Base-by-base conservation (phyloP, 2,113 vertebrate genomes). In the Indri indri region DNA sequence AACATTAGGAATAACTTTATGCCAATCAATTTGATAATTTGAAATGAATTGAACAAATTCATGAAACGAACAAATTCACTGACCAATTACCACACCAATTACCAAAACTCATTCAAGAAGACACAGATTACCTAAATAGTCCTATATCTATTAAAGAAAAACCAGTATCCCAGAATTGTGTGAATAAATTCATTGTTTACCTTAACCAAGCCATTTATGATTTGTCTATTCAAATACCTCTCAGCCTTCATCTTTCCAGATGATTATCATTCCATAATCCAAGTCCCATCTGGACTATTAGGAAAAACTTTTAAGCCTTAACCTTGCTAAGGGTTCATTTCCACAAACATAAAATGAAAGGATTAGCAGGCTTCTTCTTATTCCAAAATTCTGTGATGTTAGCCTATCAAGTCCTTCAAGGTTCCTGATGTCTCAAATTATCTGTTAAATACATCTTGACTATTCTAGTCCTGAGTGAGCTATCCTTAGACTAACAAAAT, bases 261-360 rank as follows among this genome's bases (percentile, higher is more conserved):
- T 68, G 6, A 66, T 74, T 85, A 89, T 70, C 63, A 54, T 71
- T 73, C 59, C 63, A 74, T 71, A 89, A 73, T 47, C 84, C 81
- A 88, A 88, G 20, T 70, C 25, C 54, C 42, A 85, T 16, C 20
- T 54, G 30, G 30, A 47, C 18, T 74, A 80, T 66, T 57, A 81
- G 25, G 66, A 61, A 73, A 71, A 94, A 77, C 12, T 76, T 87
- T 81, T 54, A 87, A 88, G 18, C 16, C 34, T 79, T 91, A 91
- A 88, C 52, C 7, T 80, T 97, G 61, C 65, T 42, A 82, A 57
- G 5, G 13, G 45, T 94, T 84, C 13, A 50, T 86, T 92, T 94
- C 74, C 37, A 22, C 50, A 94, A 68, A 82, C 37, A 50, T 27
- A 94, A 86, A 94, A 87, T 52, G 5, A 89, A 89, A 94, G 57